Conservation (phyloP, 1,140 invertebrate genomes). For the Calliphora vicina region DNA sequence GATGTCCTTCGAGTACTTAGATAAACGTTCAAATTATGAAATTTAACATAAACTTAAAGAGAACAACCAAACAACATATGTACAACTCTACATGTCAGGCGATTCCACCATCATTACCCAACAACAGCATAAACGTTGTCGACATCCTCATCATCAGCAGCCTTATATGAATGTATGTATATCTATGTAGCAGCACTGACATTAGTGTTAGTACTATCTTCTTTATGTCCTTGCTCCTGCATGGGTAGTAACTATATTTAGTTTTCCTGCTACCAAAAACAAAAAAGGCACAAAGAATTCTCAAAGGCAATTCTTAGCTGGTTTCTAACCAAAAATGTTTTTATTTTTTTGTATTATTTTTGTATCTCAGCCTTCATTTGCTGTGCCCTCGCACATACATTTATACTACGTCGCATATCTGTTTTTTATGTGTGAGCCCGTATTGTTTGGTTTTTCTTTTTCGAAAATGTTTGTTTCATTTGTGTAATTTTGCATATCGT, state of each 20-base stretch:
- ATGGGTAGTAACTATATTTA: background rate
- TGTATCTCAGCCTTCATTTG: too few relatives aligned
- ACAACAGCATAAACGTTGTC: background rate
- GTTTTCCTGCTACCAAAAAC: background rate
- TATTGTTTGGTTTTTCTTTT: background rate
- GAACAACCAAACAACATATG: background rate
- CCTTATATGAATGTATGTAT: background rate
- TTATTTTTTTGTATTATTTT: background rate
- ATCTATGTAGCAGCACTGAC: background rate
- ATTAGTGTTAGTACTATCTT: background rate
- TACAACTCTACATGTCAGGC: background rate
- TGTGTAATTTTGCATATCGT: background rate
- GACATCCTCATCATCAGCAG: background rate
- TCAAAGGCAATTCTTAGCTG: background rate
- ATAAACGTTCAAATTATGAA: background rate
- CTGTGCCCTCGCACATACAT: too few relatives aligned
- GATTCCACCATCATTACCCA: background rate
- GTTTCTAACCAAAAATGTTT: background rate
- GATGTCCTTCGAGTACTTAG: slow-evolving; percentile 5
- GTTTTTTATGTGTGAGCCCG: background rate
- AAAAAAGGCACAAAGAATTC: background rate
- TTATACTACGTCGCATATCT: background rate
- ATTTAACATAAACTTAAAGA: slow-evolving; percentile 2
- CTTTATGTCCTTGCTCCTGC: background rate
- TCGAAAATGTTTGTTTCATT: background rate